phyloP scores from a whole-genome alignment of 2,888 invertebrate species.

The Lagria hirta region DNA sequence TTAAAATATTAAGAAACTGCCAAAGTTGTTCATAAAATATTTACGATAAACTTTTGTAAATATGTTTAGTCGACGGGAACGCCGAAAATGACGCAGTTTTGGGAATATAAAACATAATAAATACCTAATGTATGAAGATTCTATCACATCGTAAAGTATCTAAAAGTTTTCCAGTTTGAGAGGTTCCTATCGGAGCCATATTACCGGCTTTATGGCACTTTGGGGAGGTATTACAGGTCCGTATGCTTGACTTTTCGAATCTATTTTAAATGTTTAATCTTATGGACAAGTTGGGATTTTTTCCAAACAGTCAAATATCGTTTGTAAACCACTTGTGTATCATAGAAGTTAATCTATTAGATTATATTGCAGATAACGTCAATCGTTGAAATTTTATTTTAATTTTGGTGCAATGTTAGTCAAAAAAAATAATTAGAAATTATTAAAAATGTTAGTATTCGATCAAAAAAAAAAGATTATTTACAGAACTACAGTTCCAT shows the following conservation, averaged over 20 bases:
- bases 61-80: conserved; percentile 9
- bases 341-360: no score
- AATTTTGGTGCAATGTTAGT: no score
- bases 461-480: no score
- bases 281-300: no score
- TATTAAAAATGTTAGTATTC: no score
- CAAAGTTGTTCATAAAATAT: conserved; percentile 4
- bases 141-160: conserved; percentile 41
- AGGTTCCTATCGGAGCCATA: conserved; percentile 35
- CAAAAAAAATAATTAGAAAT: no score
- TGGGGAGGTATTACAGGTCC: conserved; percentile 38
- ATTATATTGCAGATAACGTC: no score
- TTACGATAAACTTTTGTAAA: conserved; percentile 2
- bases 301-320: no score
- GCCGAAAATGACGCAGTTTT: conserved; percentile 17
- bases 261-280: conserved; percentile 39
- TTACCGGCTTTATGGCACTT: conserved; percentile 36
- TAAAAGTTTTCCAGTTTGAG: conserved; percentile 34
- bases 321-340: no score
- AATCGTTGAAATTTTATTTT: no score
- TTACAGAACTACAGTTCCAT: no score
- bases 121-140: conserved; percentile 35
- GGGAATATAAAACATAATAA: conserved; percentile 25
- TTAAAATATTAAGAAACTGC: conserved; percentile 8
- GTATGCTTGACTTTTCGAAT: conserved; percentile 35